Evolutionary conservation across 2,888 invertebrate species (phyloP), one percentile per base, ranked within the genome.

Genomic region (Sinohyriopsis cumingii): DNA sequence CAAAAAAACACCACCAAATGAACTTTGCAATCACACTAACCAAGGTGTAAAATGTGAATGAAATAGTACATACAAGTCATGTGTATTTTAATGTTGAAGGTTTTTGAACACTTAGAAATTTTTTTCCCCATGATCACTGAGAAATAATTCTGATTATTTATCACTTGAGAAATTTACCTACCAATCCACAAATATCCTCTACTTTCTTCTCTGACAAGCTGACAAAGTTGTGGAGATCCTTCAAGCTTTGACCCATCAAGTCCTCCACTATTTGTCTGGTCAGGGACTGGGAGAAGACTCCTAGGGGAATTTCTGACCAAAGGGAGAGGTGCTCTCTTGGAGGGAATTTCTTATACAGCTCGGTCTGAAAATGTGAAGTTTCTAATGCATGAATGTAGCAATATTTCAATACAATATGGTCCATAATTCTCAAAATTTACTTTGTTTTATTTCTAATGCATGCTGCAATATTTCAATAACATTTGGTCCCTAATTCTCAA

Each of bases 241-340:
- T 69, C 15, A 66, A 33, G 60, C 75, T 71, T 24, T n/a, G 63
- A 18, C 55, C 55, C 19, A 67, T 55, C 15, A 76, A 25, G 19
- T 64, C 65, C 3, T 74, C 74, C 12, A 72, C 64, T 3, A 78
- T 25, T 9, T 67, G 67, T n/a, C 53, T 63, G 3, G 65, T 55
- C 12, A 72, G 45, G n/a, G 59, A 59, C 1, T 64, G 56, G 20
- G 70, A 63, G 18, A 80, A 63, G 15, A 28, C 67, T 19, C 65
- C 22, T 5, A 80, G 55, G 6, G 76, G 72, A 9, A 78, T 59
- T 55, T 68, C 72, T 69, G 74, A 68, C 80, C 79, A 80, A 25
- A 79, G 28, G 5, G 20, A 7, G 9, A 73, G 25, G 33, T 72
- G 59, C 25, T 67, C 64, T 25, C 18, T 59, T 33, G 73, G 67